Evolutionary conservation across 2,113 vertebrate genomes (phyloP).

Genomic region (Neolamprologus hecqui): DNA sequence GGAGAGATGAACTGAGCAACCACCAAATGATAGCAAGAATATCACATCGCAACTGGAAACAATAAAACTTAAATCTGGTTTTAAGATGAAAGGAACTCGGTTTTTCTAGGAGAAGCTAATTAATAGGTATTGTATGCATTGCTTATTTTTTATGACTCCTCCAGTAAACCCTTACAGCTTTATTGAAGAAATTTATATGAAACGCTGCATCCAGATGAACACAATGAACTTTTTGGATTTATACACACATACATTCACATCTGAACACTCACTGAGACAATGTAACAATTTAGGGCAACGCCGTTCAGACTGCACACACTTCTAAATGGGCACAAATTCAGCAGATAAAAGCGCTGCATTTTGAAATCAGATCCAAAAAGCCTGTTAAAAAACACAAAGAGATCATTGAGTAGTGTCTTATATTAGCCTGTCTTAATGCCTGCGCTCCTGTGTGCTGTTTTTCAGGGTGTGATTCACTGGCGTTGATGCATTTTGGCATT

Average conservation of each 20-base stretch:
- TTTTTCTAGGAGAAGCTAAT: not conserved
- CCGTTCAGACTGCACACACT: not conserved
- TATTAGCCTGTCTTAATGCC: slow-evolving; percentile 37
- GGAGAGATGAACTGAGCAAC: not conserved
- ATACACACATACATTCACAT: not conserved
- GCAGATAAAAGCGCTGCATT: not conserved
- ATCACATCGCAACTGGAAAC: not conserved
- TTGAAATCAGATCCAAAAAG: slow-evolving; percentile 1
- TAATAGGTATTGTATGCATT: not conserved
- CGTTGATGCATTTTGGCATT: slow-evolving; percentile 23
- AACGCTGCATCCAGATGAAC: not conserved
- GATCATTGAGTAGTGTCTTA: slow-evolving; percentile 25
- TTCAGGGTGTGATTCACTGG: slow-evolving; percentile 31
- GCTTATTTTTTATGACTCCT: slow-evolving; percentile 15
- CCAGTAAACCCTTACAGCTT: slow-evolving; percentile 4
- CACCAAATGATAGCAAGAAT: not conserved
- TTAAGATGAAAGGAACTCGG: not conserved
- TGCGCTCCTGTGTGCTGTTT: slow-evolving; percentile 15
- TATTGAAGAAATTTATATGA: not conserved
- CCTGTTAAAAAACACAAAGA: slow-evolving; percentile 6
- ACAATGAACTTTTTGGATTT: not conserved
- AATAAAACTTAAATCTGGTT: not conserved
- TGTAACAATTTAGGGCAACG: not conserved
- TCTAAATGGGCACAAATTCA: not conserved
- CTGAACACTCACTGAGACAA: not conserved